Base-by-base conservation (phyloP, 2,113 vertebrate species). In the Actinemys pallida region DNA sequence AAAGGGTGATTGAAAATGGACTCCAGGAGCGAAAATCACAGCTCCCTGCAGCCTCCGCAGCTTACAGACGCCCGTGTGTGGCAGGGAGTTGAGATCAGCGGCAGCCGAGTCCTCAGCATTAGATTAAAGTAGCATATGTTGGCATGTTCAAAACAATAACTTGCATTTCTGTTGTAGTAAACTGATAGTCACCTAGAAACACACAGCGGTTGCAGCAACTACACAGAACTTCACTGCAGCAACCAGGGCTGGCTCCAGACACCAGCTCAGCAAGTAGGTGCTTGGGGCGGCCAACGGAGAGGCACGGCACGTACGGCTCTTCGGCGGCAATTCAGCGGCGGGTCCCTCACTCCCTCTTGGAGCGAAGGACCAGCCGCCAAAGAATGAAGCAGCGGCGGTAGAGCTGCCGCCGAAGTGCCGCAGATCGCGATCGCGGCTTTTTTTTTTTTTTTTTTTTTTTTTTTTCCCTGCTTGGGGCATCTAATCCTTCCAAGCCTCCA, bases 131-230 rank as follows among this genome's bases (percentile, higher is more conserved):
- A 47, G 35, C 13, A 6, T 0, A 0, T 1, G 39, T 56, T 39
- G 0, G 1, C 49, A 81, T 57, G 19, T 42, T 75, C 83, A 39
- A 27, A 10, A 59, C 35, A 19, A n/a, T 69, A 35, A 69, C 35
- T 17, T 65, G 7, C 35, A 19, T n/a, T n/a, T n/a, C 62, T 19
- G 35, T 19, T 69, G 17, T 8, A 24, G 5, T 5, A 8, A 16
- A 13, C n/a, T 56, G 7, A 45, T 25, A 83, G 81, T 25, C 53
- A 45, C 81, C 25, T 13, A 57, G 24, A 12, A 56, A 42, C 22
- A 57, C 53, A 42, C 80, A 62, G 31, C 0, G 0, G 9, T 7
- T 8, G 0, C n/a, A 59, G 2, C 0, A 3, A 50, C 76, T 59
- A 1, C 24, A 81, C 81, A 83, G 65, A 2, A 5, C 31, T 45